Evolutionary conservation across 2,113 vertebrate species (phyloP).

Genomic region (Nycticryphes semicollaris): DNA sequence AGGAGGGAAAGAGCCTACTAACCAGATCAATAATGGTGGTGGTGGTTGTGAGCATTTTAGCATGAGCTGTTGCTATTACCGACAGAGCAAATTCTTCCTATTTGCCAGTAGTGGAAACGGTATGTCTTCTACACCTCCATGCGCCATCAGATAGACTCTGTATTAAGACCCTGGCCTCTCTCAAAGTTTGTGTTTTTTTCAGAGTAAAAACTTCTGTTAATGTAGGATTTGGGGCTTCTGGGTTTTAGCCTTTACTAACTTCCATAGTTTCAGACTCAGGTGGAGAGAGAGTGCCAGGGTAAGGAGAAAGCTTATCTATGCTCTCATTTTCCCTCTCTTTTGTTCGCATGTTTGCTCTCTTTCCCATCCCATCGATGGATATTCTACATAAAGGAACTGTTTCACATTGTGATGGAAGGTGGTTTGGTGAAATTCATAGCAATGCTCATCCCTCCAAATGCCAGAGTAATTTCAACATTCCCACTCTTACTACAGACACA

Average conservation of each 20-base stretch:
- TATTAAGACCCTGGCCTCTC: neutral
- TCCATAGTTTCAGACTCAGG: neutral
- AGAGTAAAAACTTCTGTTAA: neutral
- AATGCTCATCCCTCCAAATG: neutral
- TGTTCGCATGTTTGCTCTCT: neutral
- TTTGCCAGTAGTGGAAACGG: neutral
- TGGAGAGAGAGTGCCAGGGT: neutral
- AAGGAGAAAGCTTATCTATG: neutral
- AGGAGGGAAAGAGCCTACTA: neutral
- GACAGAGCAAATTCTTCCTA: neutral
- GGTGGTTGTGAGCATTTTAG: neutral
- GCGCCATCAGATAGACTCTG: neutral
- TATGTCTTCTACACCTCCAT: accelerated
- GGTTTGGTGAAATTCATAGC: neutral
- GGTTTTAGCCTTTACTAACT: neutral
- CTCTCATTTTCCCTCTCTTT: neutral
- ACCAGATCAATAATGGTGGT: neutral
- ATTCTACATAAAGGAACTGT: neutral
- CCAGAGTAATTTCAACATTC: neutral
- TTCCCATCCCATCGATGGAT: neutral
- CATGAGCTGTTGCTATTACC: neutral
- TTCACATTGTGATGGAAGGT: neutral
- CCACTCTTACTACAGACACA: neutral
- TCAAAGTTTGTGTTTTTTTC: neutral
- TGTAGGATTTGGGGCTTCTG: neutral